Conservation (phyloP, 1,140 invertebrate genomes). For the Formica selysi region DNA sequence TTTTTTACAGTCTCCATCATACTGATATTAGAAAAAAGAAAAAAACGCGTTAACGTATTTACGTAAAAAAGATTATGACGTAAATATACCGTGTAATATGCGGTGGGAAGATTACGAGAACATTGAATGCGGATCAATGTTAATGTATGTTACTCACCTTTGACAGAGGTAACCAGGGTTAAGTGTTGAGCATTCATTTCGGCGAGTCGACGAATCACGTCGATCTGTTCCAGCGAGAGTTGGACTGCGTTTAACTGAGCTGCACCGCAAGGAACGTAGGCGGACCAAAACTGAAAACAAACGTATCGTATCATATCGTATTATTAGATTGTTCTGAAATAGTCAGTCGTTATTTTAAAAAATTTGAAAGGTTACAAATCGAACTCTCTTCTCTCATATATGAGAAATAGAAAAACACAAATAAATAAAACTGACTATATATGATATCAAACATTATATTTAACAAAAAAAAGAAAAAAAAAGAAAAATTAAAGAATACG, state of each 20-base stretch:
- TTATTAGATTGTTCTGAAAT: not conserved
- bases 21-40: not conserved
- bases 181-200: conserved; percentile 89
- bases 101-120: not conserved
- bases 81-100: not conserved
- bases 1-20: not conserved
- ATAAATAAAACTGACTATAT: no score
- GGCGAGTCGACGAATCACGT: conserved; percentile 93
- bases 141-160: conserved; percentile 85
- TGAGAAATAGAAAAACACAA: not conserved
- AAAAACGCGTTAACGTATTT: not conserved
- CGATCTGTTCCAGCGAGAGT: conserved; percentile 94
- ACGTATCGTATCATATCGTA: not conserved
- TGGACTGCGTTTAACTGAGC: conserved; percentile 94
- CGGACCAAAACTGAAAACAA: conserved; percentile 93
- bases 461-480: no score
- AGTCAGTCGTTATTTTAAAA: not conserved
- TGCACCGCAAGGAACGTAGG: conserved; percentile 94
- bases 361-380: not conserved
- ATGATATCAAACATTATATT: no score
- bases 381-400: not conserved
- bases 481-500: no score
- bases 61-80: not conserved
- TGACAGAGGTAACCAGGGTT: conserved; percentile 88
- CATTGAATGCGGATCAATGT: not conserved